phyloP scores from a whole-genome alignment of 2,888 invertebrate species.

The Aleiodes testaceus region DNA sequence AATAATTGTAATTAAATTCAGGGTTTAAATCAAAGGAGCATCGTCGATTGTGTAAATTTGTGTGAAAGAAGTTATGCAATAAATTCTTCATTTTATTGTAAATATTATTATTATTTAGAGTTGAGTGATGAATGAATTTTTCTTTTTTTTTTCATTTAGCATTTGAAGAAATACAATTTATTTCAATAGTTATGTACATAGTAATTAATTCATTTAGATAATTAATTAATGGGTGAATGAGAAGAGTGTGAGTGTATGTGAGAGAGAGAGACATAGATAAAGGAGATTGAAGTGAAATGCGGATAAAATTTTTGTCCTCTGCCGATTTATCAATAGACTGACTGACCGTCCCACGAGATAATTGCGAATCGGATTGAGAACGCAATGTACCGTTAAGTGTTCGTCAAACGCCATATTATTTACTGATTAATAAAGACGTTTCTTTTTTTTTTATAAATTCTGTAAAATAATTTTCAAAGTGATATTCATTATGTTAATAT shows the following conservation, averaged over 20 bases:
- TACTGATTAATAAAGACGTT: constrained; percentile 20
- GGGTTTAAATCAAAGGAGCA: background rate
- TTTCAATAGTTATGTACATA: constrained; percentile 25
- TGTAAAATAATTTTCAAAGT: background rate
- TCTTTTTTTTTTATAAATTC: background rate
- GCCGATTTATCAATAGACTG: constrained; percentile 61
- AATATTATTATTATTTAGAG: constrained; percentile 34
- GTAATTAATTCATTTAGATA: constrained; percentile 12
- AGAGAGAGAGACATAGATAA: constrained; percentile 16
- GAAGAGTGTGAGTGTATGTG: background rate
- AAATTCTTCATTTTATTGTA: constrained; percentile 38
- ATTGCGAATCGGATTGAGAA: constrained; percentile 37
- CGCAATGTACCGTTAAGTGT: constrained; percentile 39
- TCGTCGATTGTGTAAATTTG: background rate
- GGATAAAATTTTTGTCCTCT: constrained; percentile 48
- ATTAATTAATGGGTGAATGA: background rate
- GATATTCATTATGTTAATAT: background rate
- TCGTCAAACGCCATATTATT: constrained; percentile 42
- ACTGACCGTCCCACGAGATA: constrained; percentile 56
- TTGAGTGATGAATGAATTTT: background rate
- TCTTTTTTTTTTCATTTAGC: no score
- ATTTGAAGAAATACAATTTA: no score
- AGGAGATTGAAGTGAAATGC: constrained; percentile 32
- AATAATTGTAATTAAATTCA: background rate
- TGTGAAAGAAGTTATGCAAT: background rate